Percentiles rank a stretch among this genome's conserved stretches.
Evolutionary conservation across 2,113 vertebrate genomes (phyloP).

Genomic region (Uria aalge): DNA sequence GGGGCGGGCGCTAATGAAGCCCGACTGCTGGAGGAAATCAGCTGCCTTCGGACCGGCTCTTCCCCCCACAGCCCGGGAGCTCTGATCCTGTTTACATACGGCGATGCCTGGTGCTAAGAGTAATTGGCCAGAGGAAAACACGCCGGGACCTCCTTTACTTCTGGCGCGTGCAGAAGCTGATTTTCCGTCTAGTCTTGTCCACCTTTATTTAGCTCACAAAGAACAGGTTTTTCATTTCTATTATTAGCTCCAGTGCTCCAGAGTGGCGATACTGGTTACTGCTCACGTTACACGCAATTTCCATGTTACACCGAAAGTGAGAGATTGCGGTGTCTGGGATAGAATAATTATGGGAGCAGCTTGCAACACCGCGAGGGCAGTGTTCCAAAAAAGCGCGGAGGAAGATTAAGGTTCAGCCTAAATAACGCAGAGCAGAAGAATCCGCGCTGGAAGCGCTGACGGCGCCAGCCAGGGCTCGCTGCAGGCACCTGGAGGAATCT

Average conservation of each 20-base stretch:
- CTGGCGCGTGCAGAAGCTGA: neutral
- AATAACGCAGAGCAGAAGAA: neutral
- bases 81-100: neutral
- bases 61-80: neutral
- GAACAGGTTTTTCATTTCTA: neutral
- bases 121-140: neutral
- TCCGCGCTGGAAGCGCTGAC: neutral
- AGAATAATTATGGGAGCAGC: neutral
- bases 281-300: neutral
- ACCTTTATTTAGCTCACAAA: neutral
- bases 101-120: neutral
- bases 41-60: neutral
- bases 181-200: neutral
- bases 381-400: neutral
- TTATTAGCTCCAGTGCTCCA: neutral
- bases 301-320: neutral
- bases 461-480: neutral
- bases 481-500: neutral
- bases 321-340: neutral
- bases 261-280: neutral
- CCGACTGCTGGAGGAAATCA: neutral
- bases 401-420: neutral
- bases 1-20: neutral
- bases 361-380: neutral
- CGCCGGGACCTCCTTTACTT: neutral